Evolutionary conservation across 2,888 invertebrate genomes (phyloP), one percentile per base, ranked within the genome.

Genomic region (Drosophila acutilabella): DNA sequence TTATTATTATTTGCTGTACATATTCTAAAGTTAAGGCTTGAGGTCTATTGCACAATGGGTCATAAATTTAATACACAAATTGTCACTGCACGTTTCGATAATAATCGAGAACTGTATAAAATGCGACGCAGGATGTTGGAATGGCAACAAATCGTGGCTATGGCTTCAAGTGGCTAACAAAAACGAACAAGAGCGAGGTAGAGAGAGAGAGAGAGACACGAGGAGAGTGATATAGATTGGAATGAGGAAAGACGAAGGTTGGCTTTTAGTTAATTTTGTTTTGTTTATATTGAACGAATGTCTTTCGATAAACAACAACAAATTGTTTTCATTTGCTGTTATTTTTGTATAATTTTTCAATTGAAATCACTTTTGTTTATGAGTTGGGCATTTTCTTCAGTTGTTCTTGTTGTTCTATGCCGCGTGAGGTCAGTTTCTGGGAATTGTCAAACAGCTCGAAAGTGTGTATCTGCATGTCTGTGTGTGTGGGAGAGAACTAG

Each of bases 341-440:
- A 74, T 74, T 80, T 68, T 66, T 77, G 78, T 77, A 79, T 79
- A 79, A 80, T 79, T 82, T 71, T 78, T 78, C 80, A 78, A 82
- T 82, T 74, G 80, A 74, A 80, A 56, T 69, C 78, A 66, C 68
- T 76, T 57, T 79, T 79, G 78, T 79, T 79, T 79, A 79, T 77
- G 71, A 57, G 64, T 65, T 72, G 79, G 58, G 66, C 54, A 42
- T 57, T 69, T 14, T 30, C 14, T 44, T 36, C 60, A 54, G 23
- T 13, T 56, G 30, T 26, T 26, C 40, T 16, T 53, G 52, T 26
- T 73, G 52, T 20, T 53, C 54, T 52, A 44, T 72, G 72, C 66
- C 62, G 74, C 80, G 78, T 80, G 74, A 80, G 78, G 78, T 80
- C 80, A 80, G 70, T 77, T 78, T 74, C 78, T 60, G 18, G 57